A percentile compares a stretch with the other conserved stretches of the same genome.
phyloP scores from a whole-genome alignment of 2,797 vertebrate species.

The Enoplosus armatus region DNA sequence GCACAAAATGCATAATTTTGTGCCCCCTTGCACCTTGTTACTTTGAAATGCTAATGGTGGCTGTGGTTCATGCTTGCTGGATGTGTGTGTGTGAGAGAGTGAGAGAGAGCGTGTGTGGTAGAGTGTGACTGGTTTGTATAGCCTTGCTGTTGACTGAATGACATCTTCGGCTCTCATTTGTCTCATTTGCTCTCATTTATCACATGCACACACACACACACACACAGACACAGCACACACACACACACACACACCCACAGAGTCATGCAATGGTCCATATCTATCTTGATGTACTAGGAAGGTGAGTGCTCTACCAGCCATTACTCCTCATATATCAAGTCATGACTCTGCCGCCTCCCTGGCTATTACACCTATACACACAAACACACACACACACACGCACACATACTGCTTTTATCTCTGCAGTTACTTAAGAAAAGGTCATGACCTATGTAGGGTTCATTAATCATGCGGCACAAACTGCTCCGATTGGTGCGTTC shows the following conservation, averaged over 20 bases:
- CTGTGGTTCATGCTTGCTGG: constrained; percentile 41
- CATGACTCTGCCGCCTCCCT: constrained; percentile 43
- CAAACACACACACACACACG: constrained; percentile 14
- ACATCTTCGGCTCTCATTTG: constrained; percentile 63
- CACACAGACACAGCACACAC: constrained; percentile 5
- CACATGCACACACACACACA: constrained; percentile 14
- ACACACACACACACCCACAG: constrained; percentile 24
- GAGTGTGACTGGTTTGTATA: constrained; percentile 51
- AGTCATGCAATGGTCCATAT: constrained; percentile 37
- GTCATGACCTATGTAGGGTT: constrained; percentile 67
- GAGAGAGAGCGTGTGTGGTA: constrained; percentile 20
- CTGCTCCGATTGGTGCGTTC: constrained; percentile 63
- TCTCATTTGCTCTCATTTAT: constrained; percentile 73
- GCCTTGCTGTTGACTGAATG: constrained; percentile 57
- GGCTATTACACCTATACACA: constrained; percentile 57
- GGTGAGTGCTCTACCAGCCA: constrained; percentile 50
- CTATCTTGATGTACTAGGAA: constrained; percentile 63
- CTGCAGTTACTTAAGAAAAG: constrained; percentile 64
- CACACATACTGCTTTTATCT: constrained; percentile 52
- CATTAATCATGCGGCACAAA: constrained; percentile 71
- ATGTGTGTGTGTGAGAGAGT: constrained; percentile 13
- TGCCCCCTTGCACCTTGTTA: constrained; percentile 73
- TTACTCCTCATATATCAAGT: constrained; percentile 75
- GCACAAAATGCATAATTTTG: constrained; percentile 76
- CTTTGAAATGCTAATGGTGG: constrained; percentile 82